Percentiles rank a stretch among this genome's conserved stretches.
Conservation (phyloP, 1,140 invertebrate species). For the Drosophila ficusphila region DNA sequence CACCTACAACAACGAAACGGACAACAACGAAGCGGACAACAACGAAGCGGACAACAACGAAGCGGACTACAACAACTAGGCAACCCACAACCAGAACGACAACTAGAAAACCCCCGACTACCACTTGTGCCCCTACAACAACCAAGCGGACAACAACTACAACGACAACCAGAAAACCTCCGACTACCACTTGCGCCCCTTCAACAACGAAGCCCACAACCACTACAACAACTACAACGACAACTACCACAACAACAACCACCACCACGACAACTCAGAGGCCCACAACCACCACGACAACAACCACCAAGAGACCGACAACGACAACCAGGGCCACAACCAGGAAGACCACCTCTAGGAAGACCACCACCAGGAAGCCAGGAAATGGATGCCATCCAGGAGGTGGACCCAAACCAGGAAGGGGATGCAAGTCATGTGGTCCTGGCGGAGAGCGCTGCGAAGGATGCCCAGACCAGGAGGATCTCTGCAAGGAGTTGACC, state of each 20-base stretch:
- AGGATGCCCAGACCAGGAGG: not conserved
- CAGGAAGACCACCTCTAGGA: not conserved
- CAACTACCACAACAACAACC: not conserved
- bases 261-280: not conserved
- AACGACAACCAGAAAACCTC: not conserved
- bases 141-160: not conserved
- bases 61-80: no score
- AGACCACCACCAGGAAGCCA: not conserved
- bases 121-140: no score
- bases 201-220: not conserved
- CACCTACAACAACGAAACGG: not conserved
- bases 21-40: no score
- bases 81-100: no score
- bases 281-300: not conserved
- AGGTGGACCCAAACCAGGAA: not conserved
- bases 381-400: not conserved
- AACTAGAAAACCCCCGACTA: no score
- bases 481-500: slow-evolving; percentile 1
- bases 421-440: slow-evolving; percentile 23
- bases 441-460: slow-evolving; percentile 35
- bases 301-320: not conserved
- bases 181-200: not conserved
- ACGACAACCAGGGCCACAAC: not conserved
- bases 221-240: not conserved
- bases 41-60: no score